phyloP scores from a whole-genome alignment of 2,113 vertebrate genomes.

The Electrona antarctica region DNA sequence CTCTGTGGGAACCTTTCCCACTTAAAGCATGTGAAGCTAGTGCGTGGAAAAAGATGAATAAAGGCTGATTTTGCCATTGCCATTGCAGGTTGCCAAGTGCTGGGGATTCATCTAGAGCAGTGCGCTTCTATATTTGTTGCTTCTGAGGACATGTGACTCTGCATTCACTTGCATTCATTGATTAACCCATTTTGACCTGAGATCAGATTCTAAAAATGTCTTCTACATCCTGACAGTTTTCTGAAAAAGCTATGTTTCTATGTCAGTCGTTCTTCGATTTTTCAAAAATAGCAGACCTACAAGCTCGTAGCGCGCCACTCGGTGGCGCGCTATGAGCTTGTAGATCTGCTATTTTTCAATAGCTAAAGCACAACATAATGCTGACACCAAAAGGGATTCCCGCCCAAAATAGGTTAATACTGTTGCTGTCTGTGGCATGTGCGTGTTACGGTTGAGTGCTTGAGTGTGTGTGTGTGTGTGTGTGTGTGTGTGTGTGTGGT shows the following conservation, averaged over 20 bases:
- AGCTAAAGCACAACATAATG: no score
- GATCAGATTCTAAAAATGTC: no score
- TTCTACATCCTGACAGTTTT: no score
- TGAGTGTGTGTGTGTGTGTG: background rate
- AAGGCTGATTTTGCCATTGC: constrained; percentile 32
- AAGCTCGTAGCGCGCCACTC: no score
- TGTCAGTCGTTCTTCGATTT: no score
- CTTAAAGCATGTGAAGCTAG: constrained; percentile 2
- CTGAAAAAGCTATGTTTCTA: no score
- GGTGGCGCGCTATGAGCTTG: no score
- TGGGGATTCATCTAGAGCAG: background rate
- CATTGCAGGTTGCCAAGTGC: constrained; percentile 11
- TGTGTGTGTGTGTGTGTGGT: background rate
- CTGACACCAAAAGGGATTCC: no score
- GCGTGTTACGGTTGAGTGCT: background rate
- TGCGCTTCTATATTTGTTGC: constrained; percentile 16
- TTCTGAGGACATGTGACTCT: constrained; percentile 37
- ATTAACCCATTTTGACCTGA: no score
- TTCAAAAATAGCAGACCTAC: no score
- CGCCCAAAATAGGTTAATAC: no score
- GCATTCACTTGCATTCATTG: constrained; percentile 46
- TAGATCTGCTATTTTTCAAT: no score
- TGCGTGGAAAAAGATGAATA: background rate
- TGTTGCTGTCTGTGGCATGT: background rate
- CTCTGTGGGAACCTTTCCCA: constrained; percentile 23